phyloP scores from a whole-genome alignment of 2,797 vertebrate species.

The Manis crassicaudata region DNA sequence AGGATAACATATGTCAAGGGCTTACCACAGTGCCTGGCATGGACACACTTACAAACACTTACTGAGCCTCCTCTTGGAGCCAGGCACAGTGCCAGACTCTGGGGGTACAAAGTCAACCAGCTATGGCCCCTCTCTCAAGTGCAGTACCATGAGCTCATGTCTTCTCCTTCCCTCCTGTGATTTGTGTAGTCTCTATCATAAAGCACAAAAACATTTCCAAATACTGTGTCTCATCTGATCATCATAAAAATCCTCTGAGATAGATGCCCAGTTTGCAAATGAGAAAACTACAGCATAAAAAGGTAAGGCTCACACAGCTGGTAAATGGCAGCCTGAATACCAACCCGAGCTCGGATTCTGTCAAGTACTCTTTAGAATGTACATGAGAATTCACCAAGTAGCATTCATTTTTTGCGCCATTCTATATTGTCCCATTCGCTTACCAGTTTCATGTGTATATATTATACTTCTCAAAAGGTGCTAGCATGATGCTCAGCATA shows the following conservation, averaged over 20 bases:
- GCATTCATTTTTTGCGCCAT: neutral
- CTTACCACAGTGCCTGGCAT: neutral
- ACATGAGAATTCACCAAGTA: accelerated
- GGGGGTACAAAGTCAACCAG: neutral
- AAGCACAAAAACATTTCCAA: neutral
- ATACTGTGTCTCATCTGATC: neutral
- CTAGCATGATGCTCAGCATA: neutral
- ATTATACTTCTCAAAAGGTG: neutral
- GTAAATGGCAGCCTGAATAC: neutral
- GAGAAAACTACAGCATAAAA: neutral
- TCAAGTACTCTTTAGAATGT: neutral
- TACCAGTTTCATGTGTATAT: neutral
- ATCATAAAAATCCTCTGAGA: neutral
- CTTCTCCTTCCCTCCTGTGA: neutral
- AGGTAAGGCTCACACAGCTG: neutral
- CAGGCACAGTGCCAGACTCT: neutral
- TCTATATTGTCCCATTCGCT: neutral
- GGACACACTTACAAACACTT: neutral
- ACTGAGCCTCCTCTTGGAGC: neutral
- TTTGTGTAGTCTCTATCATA: neutral
- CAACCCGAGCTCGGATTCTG: neutral
- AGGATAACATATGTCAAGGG: neutral
- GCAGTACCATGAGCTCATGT: accelerated
- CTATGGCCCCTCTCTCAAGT: neutral
- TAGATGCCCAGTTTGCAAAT: neutral